phyloP scores from a whole-genome alignment of 1,140 invertebrate genomes.

The Bombus pascuorum region DNA sequence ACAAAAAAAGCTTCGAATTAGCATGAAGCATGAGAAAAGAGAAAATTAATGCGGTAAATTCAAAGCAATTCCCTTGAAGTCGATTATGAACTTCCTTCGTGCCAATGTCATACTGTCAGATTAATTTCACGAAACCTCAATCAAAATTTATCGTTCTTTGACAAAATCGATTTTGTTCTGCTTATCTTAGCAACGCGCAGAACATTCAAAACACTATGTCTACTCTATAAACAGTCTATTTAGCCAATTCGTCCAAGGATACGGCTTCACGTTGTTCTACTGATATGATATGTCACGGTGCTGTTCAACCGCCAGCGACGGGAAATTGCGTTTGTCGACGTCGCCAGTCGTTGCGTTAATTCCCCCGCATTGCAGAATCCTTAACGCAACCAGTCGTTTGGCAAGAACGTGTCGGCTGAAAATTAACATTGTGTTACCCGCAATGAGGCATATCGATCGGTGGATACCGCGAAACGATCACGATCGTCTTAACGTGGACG shows the following conservation, averaged over 20 bases:
- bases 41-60: neutral
- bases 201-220: neutral
- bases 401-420: neutral
- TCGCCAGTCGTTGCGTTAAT: slow-evolving; percentile 12
- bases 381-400: neutral
- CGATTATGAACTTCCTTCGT: neutral
- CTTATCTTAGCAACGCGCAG: too few species aligned
- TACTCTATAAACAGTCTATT: neutral
- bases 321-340: neutral
- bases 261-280: too few species aligned
- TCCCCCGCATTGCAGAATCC: slow-evolving; percentile 29
- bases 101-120: neutral
- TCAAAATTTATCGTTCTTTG: neutral
- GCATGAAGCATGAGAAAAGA: neutral
- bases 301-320: neutral
- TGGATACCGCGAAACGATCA: neutral
- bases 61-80: neutral
- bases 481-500: neutral
- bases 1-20: neutral
- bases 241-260: neutral
- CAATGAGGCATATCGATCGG: neutral
- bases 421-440: neutral
- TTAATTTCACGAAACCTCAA: neutral
- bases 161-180: neutral
- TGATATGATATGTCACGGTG: neutral